Conservation (phyloP, 2,113 vertebrate genomes). For the Myodes glareolus region DNA sequence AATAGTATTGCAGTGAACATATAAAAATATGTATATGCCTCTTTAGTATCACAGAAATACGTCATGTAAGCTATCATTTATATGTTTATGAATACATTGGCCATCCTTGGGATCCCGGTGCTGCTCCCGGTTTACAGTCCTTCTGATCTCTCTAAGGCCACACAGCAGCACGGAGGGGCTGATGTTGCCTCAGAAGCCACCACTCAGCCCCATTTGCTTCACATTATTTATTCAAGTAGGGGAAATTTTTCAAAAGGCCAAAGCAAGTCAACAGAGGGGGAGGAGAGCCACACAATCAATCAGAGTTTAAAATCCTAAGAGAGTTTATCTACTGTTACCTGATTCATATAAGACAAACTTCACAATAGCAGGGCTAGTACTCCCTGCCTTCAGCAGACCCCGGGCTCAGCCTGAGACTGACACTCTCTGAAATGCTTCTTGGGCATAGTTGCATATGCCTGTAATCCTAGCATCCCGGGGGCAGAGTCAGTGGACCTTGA, state of each 20-base stretch:
- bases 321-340: background rate
- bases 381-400: background rate
- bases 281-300: background rate
- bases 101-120: background rate
- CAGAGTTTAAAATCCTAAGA: background rate
- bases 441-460: background rate
- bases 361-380: background rate
- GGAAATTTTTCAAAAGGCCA: background rate
- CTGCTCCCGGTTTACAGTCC: background rate
- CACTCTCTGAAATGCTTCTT: background rate
- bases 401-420: background rate
- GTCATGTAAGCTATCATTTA: background rate
- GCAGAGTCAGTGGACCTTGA: background rate
- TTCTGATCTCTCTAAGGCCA: background rate
- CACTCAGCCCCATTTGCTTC: background rate
- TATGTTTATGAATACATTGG: background rate
- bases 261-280: background rate
- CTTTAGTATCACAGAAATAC: background rate
- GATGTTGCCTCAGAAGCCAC: background rate
- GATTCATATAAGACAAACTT: background rate
- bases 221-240: background rate
- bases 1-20: background rate
- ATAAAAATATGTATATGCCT: background rate
- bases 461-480: background rate
- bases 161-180: background rate